Percentiles rank a stretch among this genome's conserved stretches.
phyloP scores from a whole-genome alignment of 2,888 invertebrate species.

The Minunthozetes semirufus region DNA sequence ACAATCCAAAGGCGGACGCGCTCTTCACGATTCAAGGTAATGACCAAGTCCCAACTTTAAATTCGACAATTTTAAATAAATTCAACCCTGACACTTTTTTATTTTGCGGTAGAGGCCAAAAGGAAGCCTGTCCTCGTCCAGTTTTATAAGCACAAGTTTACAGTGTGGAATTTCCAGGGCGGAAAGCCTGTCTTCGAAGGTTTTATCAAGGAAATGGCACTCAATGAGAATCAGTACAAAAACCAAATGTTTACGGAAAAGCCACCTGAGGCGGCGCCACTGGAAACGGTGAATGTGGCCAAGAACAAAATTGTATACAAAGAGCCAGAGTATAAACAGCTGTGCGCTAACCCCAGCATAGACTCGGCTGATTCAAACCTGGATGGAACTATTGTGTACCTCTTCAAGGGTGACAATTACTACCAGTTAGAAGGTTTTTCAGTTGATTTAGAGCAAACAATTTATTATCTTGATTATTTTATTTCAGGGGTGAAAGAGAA shows the following conservation, averaged over 20 bases:
- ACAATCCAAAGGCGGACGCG: neutral
- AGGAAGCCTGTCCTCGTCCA: neutral
- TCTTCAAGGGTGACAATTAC: neutral
- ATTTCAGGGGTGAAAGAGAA: neutral
- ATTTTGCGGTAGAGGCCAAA: neutral
- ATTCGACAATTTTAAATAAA: no score
- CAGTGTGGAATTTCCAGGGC: neutral
- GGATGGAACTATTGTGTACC: neutral
- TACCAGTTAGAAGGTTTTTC: neutral
- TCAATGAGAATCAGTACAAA: neutral
- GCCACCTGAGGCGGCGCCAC: neutral
- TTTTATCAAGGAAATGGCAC: neutral
- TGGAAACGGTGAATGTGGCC: neutral
- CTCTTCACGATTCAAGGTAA: neutral
- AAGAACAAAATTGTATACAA: constrained; percentile 1
- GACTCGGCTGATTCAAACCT: constrained; percentile 14
- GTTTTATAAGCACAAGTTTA: neutral
- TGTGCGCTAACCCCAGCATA: neutral
- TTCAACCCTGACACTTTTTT: no score
- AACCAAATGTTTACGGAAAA: constrained; percentile 10
- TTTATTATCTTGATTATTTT: neutral
- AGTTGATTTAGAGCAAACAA: neutral
- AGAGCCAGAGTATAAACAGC: neutral
- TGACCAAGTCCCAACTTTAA: neutral
- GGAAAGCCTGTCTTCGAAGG: neutral